These are phyloP conservation scores for Acronicta alni DNA, from an alignment of 2,888 invertebrate genomes.

Conservation along the genomic window DNA sequence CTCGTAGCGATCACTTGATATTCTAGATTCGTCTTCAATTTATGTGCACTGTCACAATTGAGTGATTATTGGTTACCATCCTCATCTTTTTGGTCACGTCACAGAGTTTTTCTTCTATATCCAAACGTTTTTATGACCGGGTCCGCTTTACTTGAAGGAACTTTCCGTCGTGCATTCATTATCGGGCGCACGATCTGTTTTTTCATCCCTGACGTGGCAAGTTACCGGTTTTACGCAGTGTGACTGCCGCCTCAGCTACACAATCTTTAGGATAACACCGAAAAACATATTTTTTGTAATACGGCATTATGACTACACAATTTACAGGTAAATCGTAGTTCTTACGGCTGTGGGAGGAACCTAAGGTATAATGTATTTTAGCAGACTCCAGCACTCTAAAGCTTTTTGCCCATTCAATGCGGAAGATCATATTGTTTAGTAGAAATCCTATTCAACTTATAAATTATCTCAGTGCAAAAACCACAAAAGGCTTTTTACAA, in stretches of 20 bases:
- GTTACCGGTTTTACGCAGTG: slow-evolving; percentile 47
- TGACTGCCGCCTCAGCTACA: slow-evolving; percentile 24
- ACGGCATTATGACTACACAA: neutral
- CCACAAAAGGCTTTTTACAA: slow-evolving; percentile 14
- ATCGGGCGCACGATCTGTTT: slow-evolving; percentile 48
- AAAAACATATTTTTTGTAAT: neutral
- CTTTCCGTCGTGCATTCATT: slow-evolving; percentile 51
- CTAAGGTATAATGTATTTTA: too few species aligned
- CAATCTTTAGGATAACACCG: slow-evolving; percentile 21
- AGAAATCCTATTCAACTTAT: neutral
- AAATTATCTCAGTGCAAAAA: slow-evolving; percentile 1
- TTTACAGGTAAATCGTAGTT: neutral
- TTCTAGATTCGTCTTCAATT: slow-evolving; percentile 32
- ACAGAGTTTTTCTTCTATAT: slow-evolving; percentile 29
- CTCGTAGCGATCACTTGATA: slow-evolving; percentile 15
- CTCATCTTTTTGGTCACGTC: slow-evolving; percentile 27
- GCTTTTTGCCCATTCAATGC: neutral
- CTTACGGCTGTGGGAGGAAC: neutral
- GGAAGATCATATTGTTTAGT: slow-evolving; percentile 1
- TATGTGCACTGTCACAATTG: slow-evolving; percentile 31
- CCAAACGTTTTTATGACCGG: slow-evolving; percentile 32
- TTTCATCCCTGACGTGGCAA: slow-evolving; percentile 47
- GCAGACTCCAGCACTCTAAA: too few species aligned
- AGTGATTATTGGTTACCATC: slow-evolving; percentile 20
- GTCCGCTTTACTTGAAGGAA: slow-evolving; percentile 28